phyloP scores from a whole-genome alignment of 2,797 vertebrate species.

The Hipposideros larvatus region DNA sequence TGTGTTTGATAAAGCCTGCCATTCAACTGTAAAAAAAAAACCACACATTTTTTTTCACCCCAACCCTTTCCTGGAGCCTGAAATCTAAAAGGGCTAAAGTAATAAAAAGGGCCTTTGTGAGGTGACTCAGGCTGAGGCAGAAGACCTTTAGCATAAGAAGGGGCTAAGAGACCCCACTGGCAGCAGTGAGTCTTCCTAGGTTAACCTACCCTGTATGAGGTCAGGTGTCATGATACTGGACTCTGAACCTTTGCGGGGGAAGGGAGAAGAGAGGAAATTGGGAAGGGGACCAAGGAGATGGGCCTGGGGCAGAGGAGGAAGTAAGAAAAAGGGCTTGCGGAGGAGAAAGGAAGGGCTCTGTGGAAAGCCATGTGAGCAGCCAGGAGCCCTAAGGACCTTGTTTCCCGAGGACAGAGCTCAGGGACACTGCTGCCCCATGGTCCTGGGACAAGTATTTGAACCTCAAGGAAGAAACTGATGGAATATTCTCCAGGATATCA shows the following conservation, averaged over 20 bases:
- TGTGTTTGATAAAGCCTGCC: background rate
- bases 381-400: background rate
- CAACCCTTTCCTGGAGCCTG: background rate
- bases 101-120: background rate
- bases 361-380: fast-evolving
- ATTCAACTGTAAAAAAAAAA: background rate
- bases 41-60: background rate
- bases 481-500: background rate
- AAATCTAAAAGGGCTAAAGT: background rate
- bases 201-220: background rate
- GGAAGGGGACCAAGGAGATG: background rate
- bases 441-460: background rate
- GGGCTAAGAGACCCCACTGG: background rate
- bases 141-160: background rate
- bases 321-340: background rate
- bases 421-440: background rate
- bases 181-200: background rate
- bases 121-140: background rate
- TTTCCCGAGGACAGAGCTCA: background rate
- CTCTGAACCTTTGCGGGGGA: background rate
- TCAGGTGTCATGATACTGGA: background rate
- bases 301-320: background rate
- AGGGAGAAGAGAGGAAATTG: background rate
- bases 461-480: background rate
- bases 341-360: background rate